These are phyloP conservation scores for Laticauda laticaudata DNA, from an alignment of 2,113 vertebrate species.

Conservation along the genomic window DNA sequence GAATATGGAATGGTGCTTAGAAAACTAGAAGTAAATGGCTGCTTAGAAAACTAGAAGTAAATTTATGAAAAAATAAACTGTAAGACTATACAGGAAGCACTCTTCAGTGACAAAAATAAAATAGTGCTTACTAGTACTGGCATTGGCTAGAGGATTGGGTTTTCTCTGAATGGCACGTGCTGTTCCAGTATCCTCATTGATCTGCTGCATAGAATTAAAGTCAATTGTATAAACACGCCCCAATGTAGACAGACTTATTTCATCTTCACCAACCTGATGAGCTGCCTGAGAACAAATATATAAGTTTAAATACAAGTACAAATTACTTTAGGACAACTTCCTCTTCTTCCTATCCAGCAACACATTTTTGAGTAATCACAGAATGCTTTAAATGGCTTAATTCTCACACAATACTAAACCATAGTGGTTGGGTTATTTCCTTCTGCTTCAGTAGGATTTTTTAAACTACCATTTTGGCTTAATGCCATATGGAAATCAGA, in stretches of 20 bases:
- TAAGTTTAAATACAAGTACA: conserved; percentile 49
- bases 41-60: neutral
- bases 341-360: neutral
- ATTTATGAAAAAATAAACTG: neutral
- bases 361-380: neutral
- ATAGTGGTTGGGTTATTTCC: neutral
- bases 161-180: conserved; percentile 99
- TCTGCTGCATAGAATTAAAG: conserved; percentile 99
- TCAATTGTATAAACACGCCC: conserved; percentile 99
- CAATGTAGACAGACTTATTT: conserved; percentile 98
- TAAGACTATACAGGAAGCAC: neutral
- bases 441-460: neutral
- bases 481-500: neutral
- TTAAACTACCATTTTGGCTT: neutral
- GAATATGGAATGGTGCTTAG: neutral
- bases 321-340: neutral
- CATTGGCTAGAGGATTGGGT: conserved; percentile 96
- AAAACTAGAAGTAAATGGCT: neutral
- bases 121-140: conserved; percentile 87
- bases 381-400: neutral
- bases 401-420: neutral
- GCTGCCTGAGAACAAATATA: conserved; percentile 85
- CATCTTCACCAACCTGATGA: conserved; percentile 99
- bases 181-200: conserved; percentile 99
- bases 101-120: neutral